A percentile compares a stretch with the other conserved stretches of the same genome.
Evolutionary conservation across 2,888 invertebrate genomes (phyloP).

Genomic region (Diabrotica balteata): DNA sequence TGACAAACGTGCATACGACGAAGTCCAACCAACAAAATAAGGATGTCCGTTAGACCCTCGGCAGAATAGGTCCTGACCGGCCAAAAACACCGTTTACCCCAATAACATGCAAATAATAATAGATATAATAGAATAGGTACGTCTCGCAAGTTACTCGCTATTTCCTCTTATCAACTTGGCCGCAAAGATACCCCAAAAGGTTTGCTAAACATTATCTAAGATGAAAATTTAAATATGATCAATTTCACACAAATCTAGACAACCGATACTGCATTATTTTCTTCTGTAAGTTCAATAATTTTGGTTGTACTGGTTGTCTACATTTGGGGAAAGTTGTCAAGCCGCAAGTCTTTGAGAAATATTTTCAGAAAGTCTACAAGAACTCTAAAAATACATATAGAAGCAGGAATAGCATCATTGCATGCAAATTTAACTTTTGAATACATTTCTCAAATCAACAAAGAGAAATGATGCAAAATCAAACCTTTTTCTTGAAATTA

Average conservation of each 20-base stretch:
- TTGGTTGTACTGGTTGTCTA: too few relatives aligned
- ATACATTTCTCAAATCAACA: slow-evolving; percentile 26
- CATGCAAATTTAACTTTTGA: slow-evolving; percentile 21
- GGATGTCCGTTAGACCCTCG: slow-evolving; percentile 45
- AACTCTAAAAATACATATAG: slow-evolving; percentile 25
- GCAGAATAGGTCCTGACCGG: slow-evolving; percentile 64
- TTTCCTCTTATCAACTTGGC: slow-evolving; percentile 14
- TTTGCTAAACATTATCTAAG: too few relatives aligned
- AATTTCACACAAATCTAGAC: too few relatives aligned
- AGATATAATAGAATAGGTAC: slow-evolving; percentile 47
- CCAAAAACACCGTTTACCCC: slow-evolving; percentile 56
- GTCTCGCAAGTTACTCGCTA: slow-evolving; percentile 46
- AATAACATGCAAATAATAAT: slow-evolving; percentile 55
- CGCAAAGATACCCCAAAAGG: too few relatives aligned
- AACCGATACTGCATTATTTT: too few relatives aligned
- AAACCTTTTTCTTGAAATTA: slow-evolving; percentile 1
- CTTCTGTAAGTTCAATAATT: too few relatives aligned
- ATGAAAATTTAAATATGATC: too few relatives aligned
- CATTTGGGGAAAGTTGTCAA: too few relatives aligned
- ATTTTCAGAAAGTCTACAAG: slow-evolving; percentile 19
- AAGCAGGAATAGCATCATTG: slow-evolving; percentile 20
- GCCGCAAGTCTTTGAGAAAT: slow-evolving; percentile 21
- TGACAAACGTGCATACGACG: slow-evolving; percentile 55
- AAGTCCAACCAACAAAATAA: slow-evolving; percentile 44
- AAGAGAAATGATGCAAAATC: slow-evolving; percentile 16